Conservation (phyloP, 2,888 invertebrate species). For the Doris montereyensis region DNA sequence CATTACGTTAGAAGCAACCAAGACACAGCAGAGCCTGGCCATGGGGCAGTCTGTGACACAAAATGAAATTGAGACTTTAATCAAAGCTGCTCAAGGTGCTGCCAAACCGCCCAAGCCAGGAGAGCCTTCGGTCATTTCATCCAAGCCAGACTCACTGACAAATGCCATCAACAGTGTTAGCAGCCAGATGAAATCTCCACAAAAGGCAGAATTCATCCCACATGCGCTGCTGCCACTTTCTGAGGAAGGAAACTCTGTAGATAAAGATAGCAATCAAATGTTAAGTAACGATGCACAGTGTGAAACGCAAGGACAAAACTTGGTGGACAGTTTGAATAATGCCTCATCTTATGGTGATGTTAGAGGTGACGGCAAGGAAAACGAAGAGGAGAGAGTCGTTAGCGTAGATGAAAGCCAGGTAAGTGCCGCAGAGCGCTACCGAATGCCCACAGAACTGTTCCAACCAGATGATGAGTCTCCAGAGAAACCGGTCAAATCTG, state of each 20-base stretch:
- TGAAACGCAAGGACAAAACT: not conserved
- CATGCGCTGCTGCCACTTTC: no score
- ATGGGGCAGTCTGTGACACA: not conserved
- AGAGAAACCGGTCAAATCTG: slow-evolving; percentile 23
- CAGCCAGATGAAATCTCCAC: not conserved
- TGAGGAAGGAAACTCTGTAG: no score
- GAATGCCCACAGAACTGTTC: slow-evolving; percentile 38
- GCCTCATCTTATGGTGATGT: no score
- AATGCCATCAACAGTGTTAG: not conserved
- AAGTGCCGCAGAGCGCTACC: slow-evolving; percentile 39
- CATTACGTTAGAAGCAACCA: not conserved
- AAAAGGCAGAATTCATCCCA: not conserved
- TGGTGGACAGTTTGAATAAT: no score
- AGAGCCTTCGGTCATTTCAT: not conserved
- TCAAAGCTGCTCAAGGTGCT: slow-evolving; percentile 35
- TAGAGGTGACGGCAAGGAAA: not conserved
- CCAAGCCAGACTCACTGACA: not conserved
- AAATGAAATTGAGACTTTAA: slow-evolving; percentile 32
- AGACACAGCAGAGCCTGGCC: not conserved
- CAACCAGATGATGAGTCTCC: slow-evolving; percentile 40
- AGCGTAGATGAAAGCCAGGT: slow-evolving; percentile 34
- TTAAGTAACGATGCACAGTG: not conserved
- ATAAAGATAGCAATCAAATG: not conserved
- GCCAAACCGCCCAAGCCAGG: slow-evolving; percentile 26
- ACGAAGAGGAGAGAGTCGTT: not conserved